Conservation (phyloP, 1,140 invertebrate species). For the Eciton burchellii region DNA sequence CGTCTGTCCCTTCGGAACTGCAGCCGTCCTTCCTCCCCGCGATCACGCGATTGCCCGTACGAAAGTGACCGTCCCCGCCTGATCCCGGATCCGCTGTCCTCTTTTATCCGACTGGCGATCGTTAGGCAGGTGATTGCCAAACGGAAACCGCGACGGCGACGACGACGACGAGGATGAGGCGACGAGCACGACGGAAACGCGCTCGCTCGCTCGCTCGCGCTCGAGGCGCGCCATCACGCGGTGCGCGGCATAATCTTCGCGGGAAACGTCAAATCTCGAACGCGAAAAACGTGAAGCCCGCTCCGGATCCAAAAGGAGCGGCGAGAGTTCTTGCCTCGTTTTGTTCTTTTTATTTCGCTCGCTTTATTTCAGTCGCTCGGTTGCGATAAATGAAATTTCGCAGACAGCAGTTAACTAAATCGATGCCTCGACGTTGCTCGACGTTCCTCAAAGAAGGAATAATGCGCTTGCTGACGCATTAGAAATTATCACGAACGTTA, state of each 20-base stretch:
- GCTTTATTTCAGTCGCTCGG: no score
- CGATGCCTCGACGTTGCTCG: no score
- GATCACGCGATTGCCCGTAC: neutral
- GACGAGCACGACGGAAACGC: neutral
- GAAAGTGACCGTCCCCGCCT: neutral
- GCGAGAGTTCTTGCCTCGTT: no score
- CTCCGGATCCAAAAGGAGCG: neutral
- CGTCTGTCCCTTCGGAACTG: neutral
- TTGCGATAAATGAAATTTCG: no score
- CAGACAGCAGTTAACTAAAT: no score
- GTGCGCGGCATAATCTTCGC: neutral
- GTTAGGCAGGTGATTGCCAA: neutral
- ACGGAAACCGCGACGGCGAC: slow-evolving; percentile 28
- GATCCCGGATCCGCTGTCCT: neutral
- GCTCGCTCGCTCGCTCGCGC: neutral
- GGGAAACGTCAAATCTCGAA: neutral
- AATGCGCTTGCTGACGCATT: no score
- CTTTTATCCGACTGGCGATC: slow-evolving; percentile 16
- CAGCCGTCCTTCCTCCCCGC: neutral
- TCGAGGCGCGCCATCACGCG: slow-evolving; percentile 31
- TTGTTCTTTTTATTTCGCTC: no score
- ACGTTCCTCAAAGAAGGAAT: no score
- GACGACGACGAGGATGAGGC: slow-evolving; percentile 17
- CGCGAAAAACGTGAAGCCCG: slow-evolving; percentile 4
- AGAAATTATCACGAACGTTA: no score